These are phyloP conservation scores for Exocentrus adspersus DNA, from an alignment of 2,888 invertebrate genomes.

Conservation along the genomic window DNA sequence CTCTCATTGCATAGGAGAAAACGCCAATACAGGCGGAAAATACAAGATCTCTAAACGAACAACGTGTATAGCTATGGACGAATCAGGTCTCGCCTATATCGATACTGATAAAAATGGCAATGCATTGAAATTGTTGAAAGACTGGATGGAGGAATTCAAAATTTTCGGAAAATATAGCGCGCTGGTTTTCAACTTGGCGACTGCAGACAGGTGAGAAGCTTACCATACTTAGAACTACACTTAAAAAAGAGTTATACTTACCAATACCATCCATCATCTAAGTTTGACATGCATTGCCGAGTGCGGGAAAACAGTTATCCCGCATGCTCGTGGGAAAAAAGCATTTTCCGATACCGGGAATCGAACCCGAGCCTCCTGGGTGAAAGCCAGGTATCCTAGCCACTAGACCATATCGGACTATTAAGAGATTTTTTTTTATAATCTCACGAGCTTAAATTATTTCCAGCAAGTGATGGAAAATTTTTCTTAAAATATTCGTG, in stretches of 20 bases:
- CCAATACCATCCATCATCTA: too few species aligned
- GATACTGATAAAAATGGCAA: conserved; percentile 19
- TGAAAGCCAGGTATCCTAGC: conserved; percentile 72
- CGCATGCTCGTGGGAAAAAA: conserved; percentile 2
- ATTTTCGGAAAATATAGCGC: conserved; percentile 41
- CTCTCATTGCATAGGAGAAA: too few species aligned
- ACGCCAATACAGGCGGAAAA: too few species aligned
- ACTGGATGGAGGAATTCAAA: conserved; percentile 61
- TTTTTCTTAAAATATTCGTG: too few species aligned
- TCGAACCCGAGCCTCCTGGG: conserved; percentile 73
- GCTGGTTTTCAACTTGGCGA: conserved; percentile 59
- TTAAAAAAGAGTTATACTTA: too few species aligned
- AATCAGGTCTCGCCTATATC: conserved; percentile 21
- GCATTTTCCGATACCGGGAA: conserved; percentile 68
- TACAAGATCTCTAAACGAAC: too few species aligned
- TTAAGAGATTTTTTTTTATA: not conserved
- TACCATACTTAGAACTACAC: too few species aligned
- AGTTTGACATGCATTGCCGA: too few species aligned
- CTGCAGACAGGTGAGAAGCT: conserved; percentile 59
- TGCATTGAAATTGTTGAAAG: conserved; percentile 63
- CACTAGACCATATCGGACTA: conserved; percentile 69
- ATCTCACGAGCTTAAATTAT: too few species aligned
- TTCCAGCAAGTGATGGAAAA: too few species aligned
- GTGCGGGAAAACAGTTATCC: too few species aligned
- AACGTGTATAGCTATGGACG: conserved; percentile 6